Percentiles rank a stretch among this genome's conserved stretches.
These are phyloP conservation scores for Botia kubotai DNA, from an alignment of 2,797 vertebrate genomes.

Conservation along the genomic window DNA sequence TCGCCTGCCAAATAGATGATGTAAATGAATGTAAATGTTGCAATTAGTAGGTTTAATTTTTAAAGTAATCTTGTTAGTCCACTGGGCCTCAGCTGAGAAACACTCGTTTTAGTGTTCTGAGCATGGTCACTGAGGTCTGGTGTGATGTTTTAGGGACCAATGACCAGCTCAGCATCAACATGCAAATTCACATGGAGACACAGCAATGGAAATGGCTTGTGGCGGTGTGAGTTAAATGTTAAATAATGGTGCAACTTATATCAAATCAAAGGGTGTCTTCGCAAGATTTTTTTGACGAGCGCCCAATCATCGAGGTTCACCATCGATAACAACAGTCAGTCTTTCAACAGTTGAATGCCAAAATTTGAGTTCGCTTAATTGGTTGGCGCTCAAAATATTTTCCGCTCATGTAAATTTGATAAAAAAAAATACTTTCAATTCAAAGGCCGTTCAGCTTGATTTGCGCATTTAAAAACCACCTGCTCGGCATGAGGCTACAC, in stretches of 20 bases:
- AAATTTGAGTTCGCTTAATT: background rate
- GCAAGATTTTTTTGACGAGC: background rate
- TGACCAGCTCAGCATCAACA: slow-evolving; percentile 58
- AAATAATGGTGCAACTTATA: slow-evolving; percentile 39
- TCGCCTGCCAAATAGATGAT: too few species aligned
- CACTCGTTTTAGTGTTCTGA: slow-evolving; percentile 52
- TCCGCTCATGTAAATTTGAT: background rate
- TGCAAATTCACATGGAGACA: slow-evolving; percentile 54
- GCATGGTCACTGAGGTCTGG: slow-evolving; percentile 51
- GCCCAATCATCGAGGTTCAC: slow-evolving; percentile 3
- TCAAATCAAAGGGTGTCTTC: slow-evolving; percentile 12
- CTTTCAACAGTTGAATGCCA: background rate
- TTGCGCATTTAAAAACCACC: slow-evolving; percentile 15
- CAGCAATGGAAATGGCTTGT: slow-evolving; percentile 58
- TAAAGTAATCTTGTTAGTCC: background rate
- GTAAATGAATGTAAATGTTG: background rate
- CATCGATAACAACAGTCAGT: background rate
- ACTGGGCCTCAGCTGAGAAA: slow-evolving; percentile 55
- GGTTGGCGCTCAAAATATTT: background rate
- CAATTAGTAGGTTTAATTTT: background rate
- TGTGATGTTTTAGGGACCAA: slow-evolving; percentile 37
- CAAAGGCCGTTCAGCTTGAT: too few species aligned
- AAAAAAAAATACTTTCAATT: background rate
- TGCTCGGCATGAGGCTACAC: slow-evolving; percentile 60
- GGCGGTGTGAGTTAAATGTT: slow-evolving; percentile 53